Conservation (phyloP, 2,888 invertebrate genomes). For the Calliopum simillimum region DNA sequence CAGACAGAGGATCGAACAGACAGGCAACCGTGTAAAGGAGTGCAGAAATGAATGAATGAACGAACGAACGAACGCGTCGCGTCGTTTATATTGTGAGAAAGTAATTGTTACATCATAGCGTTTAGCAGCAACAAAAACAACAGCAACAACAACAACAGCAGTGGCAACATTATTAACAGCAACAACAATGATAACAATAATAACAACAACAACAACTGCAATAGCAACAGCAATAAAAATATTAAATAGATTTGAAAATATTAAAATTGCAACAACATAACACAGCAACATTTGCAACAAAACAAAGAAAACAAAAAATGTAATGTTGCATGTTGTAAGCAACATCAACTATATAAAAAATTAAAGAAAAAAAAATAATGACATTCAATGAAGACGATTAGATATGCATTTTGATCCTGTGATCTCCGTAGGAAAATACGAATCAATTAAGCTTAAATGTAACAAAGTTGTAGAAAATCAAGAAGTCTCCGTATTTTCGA, state of each 20-base stretch:
- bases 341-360: background rate
- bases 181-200: background rate
- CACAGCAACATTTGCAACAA: background rate
- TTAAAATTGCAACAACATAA: background rate
- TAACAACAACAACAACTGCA: background rate
- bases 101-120: conserved; percentile 8
- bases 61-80: background rate
- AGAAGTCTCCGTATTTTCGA: too few relatives aligned
- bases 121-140: background rate
- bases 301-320: background rate
- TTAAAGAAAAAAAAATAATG: too few relatives aligned
- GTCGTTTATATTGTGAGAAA: conserved; percentile 4
- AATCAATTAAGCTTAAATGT: too few relatives aligned
- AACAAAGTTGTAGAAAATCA: too few relatives aligned
- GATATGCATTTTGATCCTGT: too few relatives aligned
- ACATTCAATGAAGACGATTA: too few relatives aligned
- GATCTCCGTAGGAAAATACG: too few relatives aligned
- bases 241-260: background rate
- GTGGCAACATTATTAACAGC: background rate
- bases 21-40: background rate
- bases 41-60: background rate
- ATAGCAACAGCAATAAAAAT: conserved; percentile 1
- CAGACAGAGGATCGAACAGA: background rate
- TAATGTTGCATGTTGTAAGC: background rate
- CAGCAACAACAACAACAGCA: background rate